Conservation (phyloP, 2,888 invertebrate genomes). For the Eremobia ochroleuca region DNA sequence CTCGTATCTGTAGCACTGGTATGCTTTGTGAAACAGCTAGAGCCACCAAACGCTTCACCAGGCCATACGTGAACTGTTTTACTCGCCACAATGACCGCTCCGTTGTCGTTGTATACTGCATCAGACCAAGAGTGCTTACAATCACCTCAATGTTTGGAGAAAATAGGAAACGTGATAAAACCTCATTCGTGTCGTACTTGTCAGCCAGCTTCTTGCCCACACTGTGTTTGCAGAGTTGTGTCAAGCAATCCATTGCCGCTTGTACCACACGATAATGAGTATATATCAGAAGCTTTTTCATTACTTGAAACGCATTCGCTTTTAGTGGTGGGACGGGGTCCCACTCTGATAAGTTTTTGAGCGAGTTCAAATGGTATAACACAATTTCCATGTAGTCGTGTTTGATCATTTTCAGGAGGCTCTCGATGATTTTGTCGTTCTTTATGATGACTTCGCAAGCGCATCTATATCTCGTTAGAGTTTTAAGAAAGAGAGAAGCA, state of each 20-base stretch:
- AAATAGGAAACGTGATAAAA: constrained; percentile 71
- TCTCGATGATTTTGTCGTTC: constrained; percentile 77
- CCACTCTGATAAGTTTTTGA: constrained; percentile 81
- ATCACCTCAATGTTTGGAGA: constrained; percentile 73
- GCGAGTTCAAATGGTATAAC: constrained; percentile 80
- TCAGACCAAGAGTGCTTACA: constrained; percentile 79
- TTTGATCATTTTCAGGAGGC: constrained; percentile 83
- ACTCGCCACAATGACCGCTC: constrained; percentile 86
- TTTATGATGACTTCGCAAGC: constrained; percentile 75
- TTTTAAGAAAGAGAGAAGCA: constrained; percentile 80
- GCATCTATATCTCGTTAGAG: constrained; percentile 78
- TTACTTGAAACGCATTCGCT: constrained; percentile 83
- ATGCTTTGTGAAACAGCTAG: constrained; percentile 75
- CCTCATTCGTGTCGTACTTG: constrained; percentile 78
- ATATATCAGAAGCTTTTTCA: constrained; percentile 77
- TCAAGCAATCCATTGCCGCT: constrained; percentile 83
- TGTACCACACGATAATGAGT: constrained; percentile 76
- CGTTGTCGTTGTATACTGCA: constrained; percentile 82
- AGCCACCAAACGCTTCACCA: constrained; percentile 76
- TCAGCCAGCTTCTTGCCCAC: constrained; percentile 83
- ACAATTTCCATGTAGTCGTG: constrained; percentile 84
- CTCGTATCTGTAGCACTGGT: constrained; percentile 79
- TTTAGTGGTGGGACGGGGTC: constrained; percentile 79
- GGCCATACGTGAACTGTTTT: constrained; percentile 77
- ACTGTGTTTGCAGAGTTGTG: constrained; percentile 83